Base-by-base conservation (phyloP, 2,797 vertebrate genomes). In the Acanthurus tractus region DNA sequence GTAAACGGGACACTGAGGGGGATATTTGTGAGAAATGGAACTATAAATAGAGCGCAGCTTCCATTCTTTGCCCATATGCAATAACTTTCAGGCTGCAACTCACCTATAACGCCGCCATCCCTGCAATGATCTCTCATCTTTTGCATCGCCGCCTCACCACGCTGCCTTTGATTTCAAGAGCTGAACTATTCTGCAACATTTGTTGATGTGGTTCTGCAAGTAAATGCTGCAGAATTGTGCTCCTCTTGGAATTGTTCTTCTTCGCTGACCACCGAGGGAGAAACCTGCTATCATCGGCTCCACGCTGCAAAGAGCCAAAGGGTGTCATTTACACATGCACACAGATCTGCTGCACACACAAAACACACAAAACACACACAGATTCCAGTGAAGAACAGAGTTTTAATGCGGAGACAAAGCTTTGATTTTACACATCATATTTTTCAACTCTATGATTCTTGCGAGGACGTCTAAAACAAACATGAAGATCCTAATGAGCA, bases 101-200 rank as follows among this genome's bases (percentile, higher is more conserved):
- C 29, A 62, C 82, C 79, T 74, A 14, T 63, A 86, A 72, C n/a
- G 66, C 81, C 80, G 36, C 70, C 90, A 93, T 92, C 85, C 84
- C 89, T 74, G 88, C 88, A 90, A 84, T 69, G 87, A 82, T 81
- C 81, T 70, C 78, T 87, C 91, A 90, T 93, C 85, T 77, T 89
- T 86, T 89, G 87, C 91, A 86, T 92, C 86, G 86, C 87, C 84
- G 82, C 84, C 74, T 90, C 83, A 89, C 90, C 86, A 64, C 83
- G 59, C 88, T 77, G 88, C 90, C 89, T 93, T 94, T 95, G 91
- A 94, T 95, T 94, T 94, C 93, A 94, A 95, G 94, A 95, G 94
- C 90, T 93, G 94, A 95, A 95, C 95, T 95, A 95, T 95, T 95
- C 95, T 95, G 94, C 94, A 95, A 94, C 94, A 95, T 95, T 95